These are phyloP conservation scores for Mustela lutreola DNA, from an alignment of 2,113 vertebrate species.

Conservation along the genomic window DNA sequence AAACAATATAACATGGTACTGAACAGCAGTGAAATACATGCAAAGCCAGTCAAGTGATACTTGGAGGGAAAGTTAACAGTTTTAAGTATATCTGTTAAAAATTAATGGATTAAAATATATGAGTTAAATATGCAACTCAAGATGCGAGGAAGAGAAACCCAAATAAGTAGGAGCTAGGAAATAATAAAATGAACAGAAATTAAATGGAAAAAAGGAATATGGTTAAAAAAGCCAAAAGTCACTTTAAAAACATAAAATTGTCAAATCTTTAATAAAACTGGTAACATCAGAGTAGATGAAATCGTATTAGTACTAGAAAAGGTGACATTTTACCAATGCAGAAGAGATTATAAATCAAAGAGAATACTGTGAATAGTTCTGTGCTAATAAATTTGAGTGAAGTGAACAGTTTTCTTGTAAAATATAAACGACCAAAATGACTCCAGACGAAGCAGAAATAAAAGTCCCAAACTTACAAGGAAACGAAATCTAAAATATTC, in stretches of 20 bases:
- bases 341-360: background rate
- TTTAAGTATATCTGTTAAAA: slow-evolving; percentile 57
- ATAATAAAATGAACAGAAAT: slow-evolving; percentile 36
- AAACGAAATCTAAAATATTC: slow-evolving; percentile 9
- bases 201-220: slow-evolving; percentile 39
- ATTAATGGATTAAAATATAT: slow-evolving; percentile 54
- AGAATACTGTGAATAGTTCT: slow-evolving; percentile 17
- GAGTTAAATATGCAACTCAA: slow-evolving; percentile 43
- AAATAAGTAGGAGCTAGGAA: slow-evolving; percentile 21
- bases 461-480: background rate
- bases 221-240: background rate
- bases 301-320: background rate
- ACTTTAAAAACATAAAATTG: slow-evolving; percentile 16
- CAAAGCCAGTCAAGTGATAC: background rate
- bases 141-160: slow-evolving; percentile 45
- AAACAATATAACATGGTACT: background rate
- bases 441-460: background rate
- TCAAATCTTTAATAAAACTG: slow-evolving; percentile 29
- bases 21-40: background rate
- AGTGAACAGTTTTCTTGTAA: background rate
- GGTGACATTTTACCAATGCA: background rate
- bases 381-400: background rate
- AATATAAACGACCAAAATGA: slow-evolving; percentile 4
- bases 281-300: background rate
- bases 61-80: background rate